A percentile compares a stretch with the other conserved stretches of the same genome.
These are phyloP conservation scores for Rhingia campestris DNA, from an alignment of 2,888 invertebrate species.

Conservation along the genomic window DNA sequence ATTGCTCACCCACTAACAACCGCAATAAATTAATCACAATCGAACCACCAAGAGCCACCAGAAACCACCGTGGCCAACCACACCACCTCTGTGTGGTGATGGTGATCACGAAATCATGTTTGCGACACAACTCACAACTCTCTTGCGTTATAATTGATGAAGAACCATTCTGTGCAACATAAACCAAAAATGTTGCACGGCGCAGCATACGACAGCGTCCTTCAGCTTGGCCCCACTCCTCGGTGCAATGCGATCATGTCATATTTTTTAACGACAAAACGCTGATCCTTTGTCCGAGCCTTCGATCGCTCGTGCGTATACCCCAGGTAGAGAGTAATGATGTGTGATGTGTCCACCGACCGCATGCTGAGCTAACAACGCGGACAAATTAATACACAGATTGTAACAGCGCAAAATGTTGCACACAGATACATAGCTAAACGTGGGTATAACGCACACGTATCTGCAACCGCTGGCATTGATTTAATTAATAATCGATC, in stretches of 20 bases:
- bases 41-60: constrained; percentile 61
- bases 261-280: constrained; percentile 74
- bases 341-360: constrained; percentile 74
- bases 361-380: constrained; percentile 74
- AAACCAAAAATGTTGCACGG: constrained; percentile 72
- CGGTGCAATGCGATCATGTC: constrained; percentile 73
- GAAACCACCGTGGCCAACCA: constrained; percentile 5
- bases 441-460: background rate
- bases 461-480: constrained; percentile 65
- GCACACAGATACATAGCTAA: constrained; percentile 12
- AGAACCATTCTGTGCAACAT: constrained; percentile 73
- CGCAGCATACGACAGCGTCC: constrained; percentile 6
- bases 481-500: constrained; percentile 75
- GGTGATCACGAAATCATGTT: constrained; percentile 63
- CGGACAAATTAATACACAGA: constrained; percentile 72
- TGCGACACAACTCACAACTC: constrained; percentile 70
- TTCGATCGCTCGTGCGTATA: constrained; percentile 24
- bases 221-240: background rate
- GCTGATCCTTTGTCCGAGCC: constrained; percentile 69
- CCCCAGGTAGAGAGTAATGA: constrained; percentile 65
- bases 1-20: constrained; percentile 2
- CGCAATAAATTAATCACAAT: constrained; percentile 52
- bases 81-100: constrained; percentile 32
- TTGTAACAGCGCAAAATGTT: constrained; percentile 45
- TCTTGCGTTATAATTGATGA: constrained; percentile 72